These are phyloP conservation scores for Oxyruncus cristatus DNA, from an alignment of 2,113 vertebrate species.

Conservation along the genomic window DNA sequence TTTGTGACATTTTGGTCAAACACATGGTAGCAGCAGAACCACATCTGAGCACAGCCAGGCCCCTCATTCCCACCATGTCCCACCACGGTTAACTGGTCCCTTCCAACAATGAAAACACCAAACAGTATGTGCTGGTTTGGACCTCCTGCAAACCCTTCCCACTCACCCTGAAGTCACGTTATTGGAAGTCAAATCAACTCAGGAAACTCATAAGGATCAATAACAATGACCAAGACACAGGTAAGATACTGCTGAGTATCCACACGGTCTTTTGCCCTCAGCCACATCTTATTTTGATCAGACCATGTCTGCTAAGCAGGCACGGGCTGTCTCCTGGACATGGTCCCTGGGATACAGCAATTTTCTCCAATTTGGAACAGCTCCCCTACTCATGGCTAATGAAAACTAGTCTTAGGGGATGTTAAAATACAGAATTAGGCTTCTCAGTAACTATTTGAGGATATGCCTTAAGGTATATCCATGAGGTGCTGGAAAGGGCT, in stretches of 20 bases:
- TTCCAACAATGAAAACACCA: background rate
- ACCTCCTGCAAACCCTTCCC: background rate
- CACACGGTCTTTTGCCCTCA: background rate
- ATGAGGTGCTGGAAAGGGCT: background rate
- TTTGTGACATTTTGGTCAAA: background rate
- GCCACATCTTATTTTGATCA: background rate
- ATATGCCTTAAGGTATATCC: background rate
- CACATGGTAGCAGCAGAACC: background rate
- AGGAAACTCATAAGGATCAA: background rate
- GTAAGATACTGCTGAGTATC: background rate
- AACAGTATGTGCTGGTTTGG: background rate
- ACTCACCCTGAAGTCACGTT: background rate
- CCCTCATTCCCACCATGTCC: background rate
- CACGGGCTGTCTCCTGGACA: background rate
- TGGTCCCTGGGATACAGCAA: rapidly evolving
- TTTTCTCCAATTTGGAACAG: background rate
- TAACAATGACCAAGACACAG: background rate
- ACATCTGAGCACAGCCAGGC: background rate
- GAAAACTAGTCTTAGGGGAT: background rate
- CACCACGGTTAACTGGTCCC: background rate
- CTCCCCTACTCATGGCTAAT: background rate
- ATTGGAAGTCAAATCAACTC: background rate
- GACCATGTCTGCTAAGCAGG: rapidly evolving
- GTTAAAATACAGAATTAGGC: background rate
- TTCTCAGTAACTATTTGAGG: background rate